phyloP scores from a whole-genome alignment of 1,140 invertebrate species.

The Zelostemma sp. region DNA sequence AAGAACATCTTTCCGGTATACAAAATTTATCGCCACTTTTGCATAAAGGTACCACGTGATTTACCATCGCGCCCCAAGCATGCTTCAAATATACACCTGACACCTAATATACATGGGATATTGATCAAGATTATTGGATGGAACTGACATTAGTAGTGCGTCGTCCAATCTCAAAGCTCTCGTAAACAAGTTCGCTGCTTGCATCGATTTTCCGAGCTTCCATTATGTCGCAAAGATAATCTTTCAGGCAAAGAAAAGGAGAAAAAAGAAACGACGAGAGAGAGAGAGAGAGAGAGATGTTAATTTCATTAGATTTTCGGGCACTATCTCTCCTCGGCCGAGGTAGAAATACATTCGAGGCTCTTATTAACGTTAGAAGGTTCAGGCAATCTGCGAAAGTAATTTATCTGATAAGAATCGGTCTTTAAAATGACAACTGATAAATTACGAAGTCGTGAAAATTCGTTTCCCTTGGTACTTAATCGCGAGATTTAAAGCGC shows the following conservation, averaged over 20 bases:
- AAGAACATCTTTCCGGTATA: not conserved
- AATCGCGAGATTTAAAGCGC: not conserved
- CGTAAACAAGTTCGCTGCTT: not conserved
- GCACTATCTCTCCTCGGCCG: not conserved
- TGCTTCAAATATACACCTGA: not conserved
- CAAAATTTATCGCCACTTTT: not conserved
- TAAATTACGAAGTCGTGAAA: not conserved
- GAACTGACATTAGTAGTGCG: too few relatives aligned
- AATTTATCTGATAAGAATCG: not conserved
- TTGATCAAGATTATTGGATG: not conserved
- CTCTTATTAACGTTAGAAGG: not conserved
- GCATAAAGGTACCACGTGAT: not conserved
- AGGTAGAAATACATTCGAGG: too few relatives aligned
- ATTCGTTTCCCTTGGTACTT: not conserved
- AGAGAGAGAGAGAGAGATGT: not conserved
- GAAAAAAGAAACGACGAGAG: not conserved
- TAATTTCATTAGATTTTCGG: constrained; percentile 3
- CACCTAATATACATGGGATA: constrained; percentile 3
- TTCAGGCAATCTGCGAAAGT: not conserved
- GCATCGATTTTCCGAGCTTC: not conserved
- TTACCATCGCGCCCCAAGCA: too few relatives aligned
- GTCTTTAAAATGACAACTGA: not conserved
- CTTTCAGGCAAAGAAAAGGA: too few relatives aligned
- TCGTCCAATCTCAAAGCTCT: not conserved
- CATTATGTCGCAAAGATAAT: not conserved